A percentile compares a stretch with the other conserved stretches of the same genome.
These are phyloP conservation scores for Catharus ustulatus DNA, from an alignment of 2,797 vertebrate genomes.

Conservation along the genomic window DNA sequence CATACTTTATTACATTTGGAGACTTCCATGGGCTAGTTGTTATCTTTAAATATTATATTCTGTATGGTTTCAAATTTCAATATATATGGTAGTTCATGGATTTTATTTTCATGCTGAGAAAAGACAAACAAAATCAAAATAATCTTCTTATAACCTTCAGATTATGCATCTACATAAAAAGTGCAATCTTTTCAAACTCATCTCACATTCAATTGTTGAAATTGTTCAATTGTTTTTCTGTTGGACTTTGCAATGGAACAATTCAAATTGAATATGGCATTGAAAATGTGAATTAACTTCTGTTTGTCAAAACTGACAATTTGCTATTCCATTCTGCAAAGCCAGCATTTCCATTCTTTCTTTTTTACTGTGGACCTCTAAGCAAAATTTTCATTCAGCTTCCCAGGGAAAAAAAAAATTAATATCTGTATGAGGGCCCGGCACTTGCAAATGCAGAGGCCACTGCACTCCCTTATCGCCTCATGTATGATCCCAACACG, in stretches of 20 bases:
- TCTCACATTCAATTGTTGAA: background rate
- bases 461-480: fast-evolving
- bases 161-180: background rate
- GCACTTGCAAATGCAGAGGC: background rate
- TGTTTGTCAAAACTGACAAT: background rate
- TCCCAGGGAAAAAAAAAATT: background rate
- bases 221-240: background rate
- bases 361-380: background rate
- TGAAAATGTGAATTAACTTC: background rate
- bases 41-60: background rate
- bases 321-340: background rate
- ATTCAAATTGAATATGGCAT: background rate
- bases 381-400: background rate
- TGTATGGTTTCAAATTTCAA: background rate
- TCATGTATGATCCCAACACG: fast-evolving
- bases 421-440: background rate
- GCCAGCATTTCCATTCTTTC: background rate
- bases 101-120: background rate
- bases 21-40: background rate
- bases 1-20: background rate
- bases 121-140: background rate
- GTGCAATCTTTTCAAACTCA: background rate
- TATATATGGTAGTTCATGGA: fast-evolving
- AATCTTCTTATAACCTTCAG: background rate
- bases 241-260: background rate